Base-by-base conservation (phyloP, 1,140 invertebrate genomes). In the Ruditapes philippinarum region DNA sequence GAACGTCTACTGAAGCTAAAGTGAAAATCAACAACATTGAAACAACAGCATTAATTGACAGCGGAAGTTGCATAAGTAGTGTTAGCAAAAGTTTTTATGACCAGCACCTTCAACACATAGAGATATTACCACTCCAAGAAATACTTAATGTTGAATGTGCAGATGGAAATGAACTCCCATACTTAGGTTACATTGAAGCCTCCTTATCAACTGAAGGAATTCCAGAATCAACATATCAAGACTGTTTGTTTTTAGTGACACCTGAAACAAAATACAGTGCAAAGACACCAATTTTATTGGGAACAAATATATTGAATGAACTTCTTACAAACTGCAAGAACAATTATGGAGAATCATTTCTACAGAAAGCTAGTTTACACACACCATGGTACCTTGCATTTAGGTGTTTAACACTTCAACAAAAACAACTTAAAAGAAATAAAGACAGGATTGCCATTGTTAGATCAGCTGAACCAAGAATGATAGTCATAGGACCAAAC, bases 141-240 rank as follows among this genome's bases (percentile, higher is more conserved):
- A 76, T 88, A 7, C 33, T 91, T 12, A 31, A 83, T 42, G 73
- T 80, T 36, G 90, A 89, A 40, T 89, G 83, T 90, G 90, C 90
- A n/a, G 90, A 90, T 84, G 88, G 88, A 25, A 22, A 74, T 12
- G 0, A 38, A 31, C 33, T 90, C 0, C 88, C 90, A 57, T 91
- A 91, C 42, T 60, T 60, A 49, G 90, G 90, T 31, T 82, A 84
- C 54, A 80, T 91, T 65, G 78, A 87, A 54, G 80, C 78, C 38
- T 22, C 49, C 0, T 36, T 73, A 28, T 42, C 19, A 9, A 57
- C 40, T 22, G 25, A 74, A 38, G 83, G 68, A 0, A 38, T 85
- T n/a, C 80, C 31, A 7, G 49, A 85, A 76, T 85, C 83, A 57
- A 28, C 42, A 57, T 17, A 11, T 54, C 68, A 54, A 9, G 11